Conservation (phyloP, 2,113 vertebrate species). For the Amia ocellicauda region DNA sequence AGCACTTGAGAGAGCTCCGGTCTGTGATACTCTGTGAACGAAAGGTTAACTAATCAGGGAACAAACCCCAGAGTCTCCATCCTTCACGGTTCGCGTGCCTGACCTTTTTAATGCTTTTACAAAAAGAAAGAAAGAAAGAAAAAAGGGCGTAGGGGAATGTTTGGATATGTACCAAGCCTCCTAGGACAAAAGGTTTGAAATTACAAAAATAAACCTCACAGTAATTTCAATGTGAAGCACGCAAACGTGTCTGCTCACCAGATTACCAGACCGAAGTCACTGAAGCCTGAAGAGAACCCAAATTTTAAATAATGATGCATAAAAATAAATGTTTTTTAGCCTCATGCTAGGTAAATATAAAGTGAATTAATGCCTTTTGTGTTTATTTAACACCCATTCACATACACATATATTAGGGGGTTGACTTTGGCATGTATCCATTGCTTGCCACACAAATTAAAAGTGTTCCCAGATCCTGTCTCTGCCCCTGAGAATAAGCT, state of each 20-base stretch:
- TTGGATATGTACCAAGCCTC: neutral
- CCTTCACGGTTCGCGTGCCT: slow-evolving; percentile 6
- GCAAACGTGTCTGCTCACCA: neutral
- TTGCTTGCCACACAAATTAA: no score
- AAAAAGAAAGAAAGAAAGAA: neutral
- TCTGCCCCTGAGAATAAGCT: no score
- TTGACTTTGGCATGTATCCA: no score
- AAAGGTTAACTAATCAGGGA: slow-evolving; percentile 20
- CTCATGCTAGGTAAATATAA: neutral
- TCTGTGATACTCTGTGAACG: slow-evolving; percentile 1
- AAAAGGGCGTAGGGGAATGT: neutral
- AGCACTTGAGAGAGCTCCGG: slow-evolving; percentile 1
- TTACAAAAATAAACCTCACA: neutral
- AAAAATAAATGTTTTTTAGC: neutral
- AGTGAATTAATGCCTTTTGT: neutral
- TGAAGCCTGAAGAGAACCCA: neutral
- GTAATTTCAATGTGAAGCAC: neutral
- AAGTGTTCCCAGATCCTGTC: no score
- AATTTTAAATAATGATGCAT: neutral
- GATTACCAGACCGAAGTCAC: neutral
- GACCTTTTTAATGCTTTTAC: slow-evolving; percentile 19
- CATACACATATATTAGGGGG: no score
- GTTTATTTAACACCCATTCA: neutral
- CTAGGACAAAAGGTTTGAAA: neutral
- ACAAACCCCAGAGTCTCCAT: neutral